These are phyloP conservation scores for Drosophila santomea DNA, from an alignment of 1,140 invertebrate species.

Conservation along the genomic window DNA sequence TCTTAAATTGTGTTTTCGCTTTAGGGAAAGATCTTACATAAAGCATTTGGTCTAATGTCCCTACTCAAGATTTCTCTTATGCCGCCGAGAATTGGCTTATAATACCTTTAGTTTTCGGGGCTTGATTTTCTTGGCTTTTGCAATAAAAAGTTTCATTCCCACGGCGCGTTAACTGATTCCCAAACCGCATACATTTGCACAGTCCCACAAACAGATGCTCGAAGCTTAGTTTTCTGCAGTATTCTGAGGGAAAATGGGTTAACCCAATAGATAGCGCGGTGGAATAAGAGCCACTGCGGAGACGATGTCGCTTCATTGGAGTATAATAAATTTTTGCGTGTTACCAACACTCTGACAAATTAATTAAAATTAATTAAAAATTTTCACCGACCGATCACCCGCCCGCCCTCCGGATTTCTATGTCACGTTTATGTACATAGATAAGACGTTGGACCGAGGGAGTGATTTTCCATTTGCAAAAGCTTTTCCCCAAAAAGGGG, in stretches of 20 bases:
- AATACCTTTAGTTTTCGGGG: slow-evolving; percentile 21
- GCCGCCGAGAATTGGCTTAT: slow-evolving; percentile 9
- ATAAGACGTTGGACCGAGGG: slow-evolving; percentile 44
- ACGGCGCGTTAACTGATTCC: slow-evolving; percentile 74
- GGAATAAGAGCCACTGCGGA: slow-evolving; percentile 1
- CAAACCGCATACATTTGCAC: slow-evolving; percentile 40
- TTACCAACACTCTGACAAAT: slow-evolving; percentile 84
- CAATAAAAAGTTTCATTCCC: slow-evolving; percentile 79
- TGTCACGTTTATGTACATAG: slow-evolving; percentile 71
- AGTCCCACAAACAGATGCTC: slow-evolving; percentile 25
- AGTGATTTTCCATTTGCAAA: background rate
- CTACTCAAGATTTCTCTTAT: slow-evolving; percentile 7
- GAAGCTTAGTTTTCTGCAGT: slow-evolving; percentile 74
- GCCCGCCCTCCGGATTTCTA: background rate
- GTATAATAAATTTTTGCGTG: slow-evolving; percentile 84
- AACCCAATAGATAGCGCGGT: background rate
- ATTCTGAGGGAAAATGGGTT: slow-evolving; percentile 35
- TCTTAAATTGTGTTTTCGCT: too few relatives aligned
- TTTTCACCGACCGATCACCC: background rate
- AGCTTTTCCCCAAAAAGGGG: slow-evolving; percentile 3
- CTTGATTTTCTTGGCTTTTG: slow-evolving; percentile 81
- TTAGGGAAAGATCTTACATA: background rate
- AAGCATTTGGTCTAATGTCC: background rate
- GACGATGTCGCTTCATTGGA: slow-evolving; percentile 56
- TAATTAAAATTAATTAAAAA: too few relatives aligned